Base-by-base conservation (phyloP, 2,888 invertebrate species). In the Rhamphomyia laevipes region DNA sequence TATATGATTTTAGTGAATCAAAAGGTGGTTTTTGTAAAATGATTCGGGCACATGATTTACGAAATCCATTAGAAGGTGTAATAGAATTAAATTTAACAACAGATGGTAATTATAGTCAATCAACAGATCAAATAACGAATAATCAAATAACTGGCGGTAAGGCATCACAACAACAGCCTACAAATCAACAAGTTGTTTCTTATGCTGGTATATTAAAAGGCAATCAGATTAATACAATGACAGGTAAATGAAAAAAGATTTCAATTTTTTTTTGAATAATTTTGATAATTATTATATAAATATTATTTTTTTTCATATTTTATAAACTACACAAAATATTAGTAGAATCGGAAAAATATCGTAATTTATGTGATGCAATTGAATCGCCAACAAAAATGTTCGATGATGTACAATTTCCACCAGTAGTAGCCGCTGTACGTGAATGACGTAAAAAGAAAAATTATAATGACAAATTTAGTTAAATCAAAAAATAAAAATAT, bases 171-270 rank as follows among this genome's bases (percentile, higher is more conserved):
- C 18, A 43, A 46, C 15, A 37, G 11, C 38, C 16, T 10, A 43
- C 11, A 30, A 43, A 4, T 21, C 23, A 27, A 27, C 23, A 41
- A 3, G 41, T 10, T n/a, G 17, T 35, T 35, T 67, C 86, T 77
- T 91, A 91, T 82, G 89, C 90, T 73, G 85, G 86, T 75, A 86
- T 88, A 73, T 80, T 91, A 75, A 86, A 86, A 74, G 89, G 89
- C 1, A 27, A 13, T 23, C 42, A 9, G 15, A 27, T 42, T 50
- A 80, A 80, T 76, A 74, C 77, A 76, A 84, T 89, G 84, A 84
- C 89, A 86, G 90, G 90, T 90, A 84, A 45, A 35, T 35, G 13
- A 35, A 35, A 35, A n/a, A 35, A 5, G 4, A 35, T 13, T 13
- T 13, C 33, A 35, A n/a, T 5, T 4, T 4, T 35, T n/a, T 13